phyloP scores from a whole-genome alignment of 2,113 vertebrate species.

The Gulo gulo region DNA sequence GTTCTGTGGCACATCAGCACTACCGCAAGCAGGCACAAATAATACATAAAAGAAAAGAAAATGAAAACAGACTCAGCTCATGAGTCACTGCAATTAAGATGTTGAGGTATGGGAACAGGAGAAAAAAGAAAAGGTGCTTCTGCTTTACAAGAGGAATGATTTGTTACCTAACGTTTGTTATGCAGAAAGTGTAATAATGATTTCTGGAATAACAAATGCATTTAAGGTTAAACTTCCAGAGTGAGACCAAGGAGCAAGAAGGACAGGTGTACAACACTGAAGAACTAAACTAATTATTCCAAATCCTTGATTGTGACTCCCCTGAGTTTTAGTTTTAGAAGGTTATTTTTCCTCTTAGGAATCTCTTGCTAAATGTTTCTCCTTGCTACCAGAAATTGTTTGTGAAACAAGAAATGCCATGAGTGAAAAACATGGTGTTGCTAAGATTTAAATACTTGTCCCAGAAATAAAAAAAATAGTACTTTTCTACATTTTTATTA shows the following conservation, averaged over 20 bases:
- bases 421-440: not conserved
- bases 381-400: not conserved
- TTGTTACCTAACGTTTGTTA: not conserved
- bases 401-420: not conserved
- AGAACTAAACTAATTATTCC: constrained; percentile 1
- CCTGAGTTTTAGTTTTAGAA: constrained; percentile 17
- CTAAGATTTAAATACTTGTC: not conserved
- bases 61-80: not conserved
- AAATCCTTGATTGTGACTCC: not conserved
- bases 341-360: constrained; percentile 30
- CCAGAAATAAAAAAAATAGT: not conserved
- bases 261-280: not conserved
- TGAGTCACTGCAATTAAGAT: constrained; percentile 45
- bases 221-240: not conserved
- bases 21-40: not conserved
- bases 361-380: constrained; percentile 18
- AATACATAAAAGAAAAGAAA: not conserved
- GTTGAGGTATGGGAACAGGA: not conserved
- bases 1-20: constrained; percentile 39
- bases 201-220: not conserved
- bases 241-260: not conserved
- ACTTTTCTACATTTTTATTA: not conserved
- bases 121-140: not conserved
- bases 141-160: not conserved
- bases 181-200: not conserved